Conservation (phyloP, 1,140 invertebrate species). For the Pseudomyrmex gracilis region DNA sequence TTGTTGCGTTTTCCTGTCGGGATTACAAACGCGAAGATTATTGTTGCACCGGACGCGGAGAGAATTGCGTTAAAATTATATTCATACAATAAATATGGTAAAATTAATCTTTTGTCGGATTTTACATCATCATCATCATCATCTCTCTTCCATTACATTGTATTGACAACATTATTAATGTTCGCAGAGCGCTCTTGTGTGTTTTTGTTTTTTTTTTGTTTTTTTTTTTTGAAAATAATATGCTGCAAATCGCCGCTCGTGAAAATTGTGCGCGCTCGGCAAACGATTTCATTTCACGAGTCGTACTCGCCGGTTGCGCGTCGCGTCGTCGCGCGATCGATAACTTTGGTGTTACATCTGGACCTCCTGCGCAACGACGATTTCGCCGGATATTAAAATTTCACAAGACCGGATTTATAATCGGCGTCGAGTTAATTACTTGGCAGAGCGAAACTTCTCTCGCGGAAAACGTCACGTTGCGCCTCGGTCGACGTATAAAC, state of each 20-base stretch:
- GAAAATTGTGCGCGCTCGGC: slow-evolving; percentile 23
- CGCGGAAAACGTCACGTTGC: slow-evolving; percentile 34
- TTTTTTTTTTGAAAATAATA: neutral
- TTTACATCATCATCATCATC: neutral
- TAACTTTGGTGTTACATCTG: slow-evolving; percentile 8
- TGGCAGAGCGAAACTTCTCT: slow-evolving; percentile 34
- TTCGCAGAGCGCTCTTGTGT: neutral
- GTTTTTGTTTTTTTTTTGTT: no score
- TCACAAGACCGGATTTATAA: slow-evolving; percentile 61
- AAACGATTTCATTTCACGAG: slow-evolving; percentile 12
- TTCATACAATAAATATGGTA: no score
- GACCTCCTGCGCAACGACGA: neutral
- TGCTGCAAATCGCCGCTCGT: no score
- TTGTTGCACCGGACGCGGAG: neutral
- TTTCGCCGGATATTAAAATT: slow-evolving; percentile 72
- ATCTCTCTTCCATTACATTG: neutral
- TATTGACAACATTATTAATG: slow-evolving; percentile 11
- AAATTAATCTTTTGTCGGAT: neutral
- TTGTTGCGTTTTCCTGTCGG: neutral
- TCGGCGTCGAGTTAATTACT: slow-evolving; percentile 56
- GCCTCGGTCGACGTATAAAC: slow-evolving; percentile 2
- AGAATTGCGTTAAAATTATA: neutral
- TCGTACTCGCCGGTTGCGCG: neutral
- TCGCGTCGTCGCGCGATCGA: slow-evolving; percentile 18
- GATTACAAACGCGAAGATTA: neutral